Conservation (phyloP, 2,888 invertebrate genomes). For the Colostygia pectinataria region DNA sequence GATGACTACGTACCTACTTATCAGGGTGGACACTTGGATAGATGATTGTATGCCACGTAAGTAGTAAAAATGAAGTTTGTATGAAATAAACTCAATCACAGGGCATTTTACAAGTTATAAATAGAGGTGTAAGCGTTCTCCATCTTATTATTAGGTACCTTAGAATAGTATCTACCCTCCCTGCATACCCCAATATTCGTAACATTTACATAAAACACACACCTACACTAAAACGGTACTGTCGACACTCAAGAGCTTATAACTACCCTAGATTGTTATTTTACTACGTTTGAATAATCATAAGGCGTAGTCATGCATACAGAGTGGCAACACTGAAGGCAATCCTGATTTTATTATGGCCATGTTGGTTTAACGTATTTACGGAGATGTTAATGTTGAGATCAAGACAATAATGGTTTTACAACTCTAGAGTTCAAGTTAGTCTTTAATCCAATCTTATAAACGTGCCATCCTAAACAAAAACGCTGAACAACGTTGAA, state of each 20-base stretch:
- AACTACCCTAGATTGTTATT: slow-evolving; percentile 33
- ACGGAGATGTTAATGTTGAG: slow-evolving; percentile 9
- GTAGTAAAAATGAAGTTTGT: no score
- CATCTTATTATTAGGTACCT: no score
- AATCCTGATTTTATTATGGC: slow-evolving; percentile 24
- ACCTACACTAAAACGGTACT: slow-evolving; percentile 6
- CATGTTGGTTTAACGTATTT: slow-evolving; percentile 15
- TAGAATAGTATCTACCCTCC: no score
- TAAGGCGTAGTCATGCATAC: slow-evolving; percentile 32
- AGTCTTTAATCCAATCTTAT: no score
- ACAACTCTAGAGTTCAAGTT: not conserved
- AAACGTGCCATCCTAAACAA: no score
- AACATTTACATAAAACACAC: slow-evolving; percentile 22
- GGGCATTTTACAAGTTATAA: no score
- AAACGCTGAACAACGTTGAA: no score
- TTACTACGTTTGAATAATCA: slow-evolving; percentile 33
- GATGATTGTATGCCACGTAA: no score
- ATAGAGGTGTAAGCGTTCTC: no score
- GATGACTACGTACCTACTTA: no score
- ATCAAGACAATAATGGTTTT: slow-evolving; percentile 5
- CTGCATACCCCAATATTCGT: slow-evolving; percentile 7
- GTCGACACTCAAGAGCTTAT: slow-evolving; percentile 17
- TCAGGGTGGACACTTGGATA: no score
- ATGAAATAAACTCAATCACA: no score
- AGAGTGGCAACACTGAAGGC: slow-evolving; percentile 22